phyloP scores from a whole-genome alignment of 2,888 invertebrate genomes.

The Uropetala carovei region DNA sequence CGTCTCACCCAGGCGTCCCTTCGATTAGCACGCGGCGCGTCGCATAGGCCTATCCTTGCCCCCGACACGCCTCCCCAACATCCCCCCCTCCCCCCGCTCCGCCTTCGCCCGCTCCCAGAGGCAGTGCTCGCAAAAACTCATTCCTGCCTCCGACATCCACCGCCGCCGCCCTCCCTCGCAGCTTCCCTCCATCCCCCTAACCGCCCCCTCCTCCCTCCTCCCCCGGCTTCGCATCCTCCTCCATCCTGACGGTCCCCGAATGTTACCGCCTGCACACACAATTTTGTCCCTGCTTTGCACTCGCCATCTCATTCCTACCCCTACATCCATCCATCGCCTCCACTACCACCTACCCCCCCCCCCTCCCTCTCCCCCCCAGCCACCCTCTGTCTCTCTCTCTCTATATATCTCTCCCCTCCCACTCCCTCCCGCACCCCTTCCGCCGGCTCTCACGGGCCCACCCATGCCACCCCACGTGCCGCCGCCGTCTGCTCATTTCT shows the following conservation, averaged over 20 bases:
- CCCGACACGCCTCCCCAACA: neutral
- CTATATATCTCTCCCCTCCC: neutral
- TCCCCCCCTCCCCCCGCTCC: neutral
- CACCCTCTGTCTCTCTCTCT: neutral
- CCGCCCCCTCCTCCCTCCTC: too few relatives aligned
- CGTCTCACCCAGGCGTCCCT: slow-evolving; percentile 54
- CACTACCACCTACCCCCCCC: neutral
- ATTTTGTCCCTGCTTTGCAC: neutral
- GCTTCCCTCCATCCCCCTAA: neutral
- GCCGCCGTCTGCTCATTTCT: neutral
- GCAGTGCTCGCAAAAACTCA: neutral
- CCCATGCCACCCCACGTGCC: neutral
- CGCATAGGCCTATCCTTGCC: slow-evolving; percentile 39
- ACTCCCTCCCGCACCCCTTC: neutral
- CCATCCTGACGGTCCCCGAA: neutral
- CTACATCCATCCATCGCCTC: neutral
- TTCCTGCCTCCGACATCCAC: slow-evolving; percentile 13
- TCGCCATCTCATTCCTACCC: neutral
- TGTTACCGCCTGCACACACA: slow-evolving; percentile 18
- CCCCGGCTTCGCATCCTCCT: neutral
- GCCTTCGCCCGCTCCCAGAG: neutral
- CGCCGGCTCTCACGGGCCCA: neutral
- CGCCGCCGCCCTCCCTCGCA: neutral
- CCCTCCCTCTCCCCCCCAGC: neutral
- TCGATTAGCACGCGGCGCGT: slow-evolving; percentile 60